Base-by-base conservation (phyloP, 2,888 invertebrate genomes). In the Calameuta filiformis region DNA sequence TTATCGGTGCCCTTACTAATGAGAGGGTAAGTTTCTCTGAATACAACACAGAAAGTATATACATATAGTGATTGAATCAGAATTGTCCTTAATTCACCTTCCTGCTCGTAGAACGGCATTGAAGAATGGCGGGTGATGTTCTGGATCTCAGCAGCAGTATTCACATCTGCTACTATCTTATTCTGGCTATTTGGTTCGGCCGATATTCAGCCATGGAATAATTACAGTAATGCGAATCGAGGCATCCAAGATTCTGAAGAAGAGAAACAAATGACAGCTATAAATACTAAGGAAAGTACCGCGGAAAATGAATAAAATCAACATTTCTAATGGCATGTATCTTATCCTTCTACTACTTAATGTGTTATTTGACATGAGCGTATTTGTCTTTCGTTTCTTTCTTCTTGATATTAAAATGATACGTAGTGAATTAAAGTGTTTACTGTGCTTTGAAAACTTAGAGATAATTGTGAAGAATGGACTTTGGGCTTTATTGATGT, bases 81-180 rank as follows among this genome's bases (percentile, higher is more conserved):
- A 31, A 76, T 76, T 73, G 1, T 56, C 15, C 11, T 11, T 11
- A 76, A 34, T 23, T 31, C 73, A 31, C 9, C 56, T 56, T 56
- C 71, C 23, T 71, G 71, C 80, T 92, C 92, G n/a, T 89, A 96
- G 96, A 96, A 95, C 83, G 95, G 95, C n/a, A 93, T 96, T 77
- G 92, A 94, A 34, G 94, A 96, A 89, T 96, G 96, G 96, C 94
- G 95, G 75, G 93, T 94, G 37, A 94, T 96, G 76, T 96, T 96
- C 88, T 93, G 95, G 85, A 95, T 96, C 40, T 96, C 96, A 0
- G 95, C 95, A 0, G 92, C 93, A 0, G 93, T 95, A 0, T 96
- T 96, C 87, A 94, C 94, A 30, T 93, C 94, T 2, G 94, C 95
- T 0, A 96, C 96, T 0, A 75, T 95, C 4, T 92, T 96, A 79